phyloP scores from a whole-genome alignment of 2,888 invertebrate genomes.

The Nephrocerus scutellatus region DNA sequence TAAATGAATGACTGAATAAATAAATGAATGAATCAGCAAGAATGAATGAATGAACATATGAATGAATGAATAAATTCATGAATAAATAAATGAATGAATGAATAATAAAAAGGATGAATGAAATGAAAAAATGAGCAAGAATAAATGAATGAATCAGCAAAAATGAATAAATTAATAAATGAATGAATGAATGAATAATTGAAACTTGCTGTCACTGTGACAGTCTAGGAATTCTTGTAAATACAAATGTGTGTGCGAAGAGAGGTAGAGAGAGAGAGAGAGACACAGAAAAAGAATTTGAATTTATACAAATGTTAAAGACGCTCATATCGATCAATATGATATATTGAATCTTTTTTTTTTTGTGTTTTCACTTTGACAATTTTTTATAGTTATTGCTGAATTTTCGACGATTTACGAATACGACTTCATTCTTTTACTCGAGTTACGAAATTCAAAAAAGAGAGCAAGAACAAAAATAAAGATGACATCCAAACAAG shows the following conservation, averaged over 20 bases:
- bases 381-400: neutral
- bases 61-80: too few relatives aligned
- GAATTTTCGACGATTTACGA: too few relatives aligned
- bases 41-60: too few relatives aligned
- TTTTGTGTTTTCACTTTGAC: conserved; percentile 10
- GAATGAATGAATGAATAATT: neutral
- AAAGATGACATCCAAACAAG: too few relatives aligned
- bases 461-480: too few relatives aligned
- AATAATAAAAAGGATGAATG: too few relatives aligned
- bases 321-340: conserved; percentile 29
- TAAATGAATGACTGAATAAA: too few relatives aligned
- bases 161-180: neutral
- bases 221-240: neutral
- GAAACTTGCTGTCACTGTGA: too few relatives aligned
- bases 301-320: conserved; percentile 7
- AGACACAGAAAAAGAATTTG: conserved; percentile 18
- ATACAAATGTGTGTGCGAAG: neutral
- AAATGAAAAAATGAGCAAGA: conserved; percentile 2
- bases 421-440: too few relatives aligned
- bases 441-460: too few relatives aligned
- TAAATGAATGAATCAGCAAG: too few relatives aligned
- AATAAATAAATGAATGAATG: too few relatives aligned
- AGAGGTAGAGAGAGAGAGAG: neutral
- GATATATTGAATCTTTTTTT: conserved; percentile 15
- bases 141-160: conserved; percentile 1